Conservation (phyloP, 2,888 invertebrate genomes). For the Euzophera pinguis region DNA sequence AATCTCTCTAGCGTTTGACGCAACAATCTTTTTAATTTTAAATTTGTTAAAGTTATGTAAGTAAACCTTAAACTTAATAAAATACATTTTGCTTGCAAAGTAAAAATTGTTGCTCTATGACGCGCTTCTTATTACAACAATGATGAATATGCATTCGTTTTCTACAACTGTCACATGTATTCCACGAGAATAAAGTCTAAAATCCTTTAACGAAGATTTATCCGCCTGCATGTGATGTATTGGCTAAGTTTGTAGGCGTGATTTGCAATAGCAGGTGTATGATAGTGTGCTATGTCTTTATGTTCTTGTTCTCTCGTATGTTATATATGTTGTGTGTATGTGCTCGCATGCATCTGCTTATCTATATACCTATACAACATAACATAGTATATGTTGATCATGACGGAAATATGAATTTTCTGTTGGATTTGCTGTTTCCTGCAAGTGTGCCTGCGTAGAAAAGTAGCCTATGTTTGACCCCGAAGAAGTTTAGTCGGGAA, state of each 20-base stretch:
- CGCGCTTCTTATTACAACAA: conserved; percentile 20
- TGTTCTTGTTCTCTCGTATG: conserved; percentile 33
- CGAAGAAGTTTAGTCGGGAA: too few species aligned
- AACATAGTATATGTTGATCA: neutral
- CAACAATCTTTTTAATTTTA: too few species aligned
- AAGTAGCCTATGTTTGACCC: too few species aligned
- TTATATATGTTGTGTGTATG: conserved; percentile 9
- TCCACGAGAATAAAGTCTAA: conserved; percentile 16
- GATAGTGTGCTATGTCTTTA: conserved; percentile 47
- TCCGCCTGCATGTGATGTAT: neutral
- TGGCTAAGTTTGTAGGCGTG: conserved; percentile 49
- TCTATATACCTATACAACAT: neutral
- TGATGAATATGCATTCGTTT: conserved; percentile 12
- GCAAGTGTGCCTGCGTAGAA: too few species aligned
- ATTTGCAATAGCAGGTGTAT: conserved; percentile 65
- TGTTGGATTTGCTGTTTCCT: too few species aligned
- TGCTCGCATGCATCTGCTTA: conserved; percentile 19
- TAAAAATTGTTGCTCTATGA: conserved; percentile 16
- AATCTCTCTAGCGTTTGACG: too few species aligned
- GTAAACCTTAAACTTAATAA: neutral
- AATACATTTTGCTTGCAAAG: neutral
- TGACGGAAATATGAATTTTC: too few species aligned
- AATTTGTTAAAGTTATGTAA: too few species aligned
- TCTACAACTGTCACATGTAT: conserved; percentile 13
- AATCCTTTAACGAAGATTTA: conserved; percentile 8